Evolutionary conservation across 2,113 vertebrate genomes (phyloP).

Genomic region (Turdus rufiventris): DNA sequence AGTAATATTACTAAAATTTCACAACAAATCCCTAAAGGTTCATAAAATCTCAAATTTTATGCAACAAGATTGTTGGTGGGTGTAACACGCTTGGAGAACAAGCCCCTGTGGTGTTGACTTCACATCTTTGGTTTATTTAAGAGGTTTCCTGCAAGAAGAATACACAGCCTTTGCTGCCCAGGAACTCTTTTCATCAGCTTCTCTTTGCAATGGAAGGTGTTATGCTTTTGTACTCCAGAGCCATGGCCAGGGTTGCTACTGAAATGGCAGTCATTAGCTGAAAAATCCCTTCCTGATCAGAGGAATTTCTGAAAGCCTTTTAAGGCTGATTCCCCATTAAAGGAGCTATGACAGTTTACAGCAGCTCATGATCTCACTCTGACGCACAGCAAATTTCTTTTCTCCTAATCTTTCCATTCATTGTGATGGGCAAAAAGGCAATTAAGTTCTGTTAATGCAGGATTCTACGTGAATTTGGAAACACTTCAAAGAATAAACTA

Average conservation of each 20-base stretch:
- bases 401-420: background rate
- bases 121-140: background rate
- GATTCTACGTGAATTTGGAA: background rate
- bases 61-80: background rate
- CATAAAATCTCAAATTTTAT: background rate
- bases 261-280: background rate
- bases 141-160: background rate
- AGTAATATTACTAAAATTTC: background rate
- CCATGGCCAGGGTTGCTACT: background rate
- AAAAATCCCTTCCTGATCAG: background rate
- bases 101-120: background rate
- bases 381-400: background rate
- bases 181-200: background rate
- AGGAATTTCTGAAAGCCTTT: background rate
- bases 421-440: background rate
- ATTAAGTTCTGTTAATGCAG: background rate
- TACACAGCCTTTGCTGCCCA: background rate
- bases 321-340: background rate
- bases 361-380: background rate
- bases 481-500: background rate
- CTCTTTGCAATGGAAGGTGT: background rate
- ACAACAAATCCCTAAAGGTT: background rate
- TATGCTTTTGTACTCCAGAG: background rate
- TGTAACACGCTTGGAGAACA: background rate
- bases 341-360: background rate